Evolutionary conservation across 2,113 vertebrate species (phyloP), one percentile per base, ranked within the genome.

Genomic region (Phyllostomus hastatus): DNA sequence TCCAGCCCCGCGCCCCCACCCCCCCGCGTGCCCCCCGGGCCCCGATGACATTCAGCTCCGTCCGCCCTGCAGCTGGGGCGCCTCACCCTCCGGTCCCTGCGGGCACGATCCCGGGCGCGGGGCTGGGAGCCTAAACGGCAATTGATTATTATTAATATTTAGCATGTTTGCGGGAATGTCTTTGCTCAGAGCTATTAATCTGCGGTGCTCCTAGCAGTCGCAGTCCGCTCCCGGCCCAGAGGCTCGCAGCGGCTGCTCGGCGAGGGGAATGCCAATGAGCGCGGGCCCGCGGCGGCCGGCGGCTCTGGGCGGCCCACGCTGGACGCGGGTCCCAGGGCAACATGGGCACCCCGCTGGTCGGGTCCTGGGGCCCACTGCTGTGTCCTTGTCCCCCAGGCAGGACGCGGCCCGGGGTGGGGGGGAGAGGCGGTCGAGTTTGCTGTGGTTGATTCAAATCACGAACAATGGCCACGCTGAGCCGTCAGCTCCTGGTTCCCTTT

Each of bases 121-220:
- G 98, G 98, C 98, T 98, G 98, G 98, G 99, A 98, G 98, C 98
- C 98, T 98, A 99, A 99, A 99, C 98, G 97, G 97, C 97, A 98
- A 99, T 99, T 98, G 99, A 99, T 99, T 99, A 99, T 99, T 99
- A 99, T 99, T 99, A 99, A 99, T 99, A 99, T 99, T 99, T 98
- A 99, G 99, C 98, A 97, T 98, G 99, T 99, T 99, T 98, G 99
- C 96, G 98, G 98, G 97, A 98, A 98, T 76, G 98, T 98, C 99
- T 98, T 98, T 98, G 95, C 98, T 98, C 83, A 28, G 98, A 91
- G 98, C 99, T 99, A 99, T 99, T 99, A 99, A 99, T 99, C 99
- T 99, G 98, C 98, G 82, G 96, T 98, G 98, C 98, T 99, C 99
- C 99, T 98, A 99, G 98, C 98, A 99, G 99, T 98, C 98, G 95